Conservation (phyloP, 2,113 vertebrate genomes). For the Ranitomeya imitator region DNA sequence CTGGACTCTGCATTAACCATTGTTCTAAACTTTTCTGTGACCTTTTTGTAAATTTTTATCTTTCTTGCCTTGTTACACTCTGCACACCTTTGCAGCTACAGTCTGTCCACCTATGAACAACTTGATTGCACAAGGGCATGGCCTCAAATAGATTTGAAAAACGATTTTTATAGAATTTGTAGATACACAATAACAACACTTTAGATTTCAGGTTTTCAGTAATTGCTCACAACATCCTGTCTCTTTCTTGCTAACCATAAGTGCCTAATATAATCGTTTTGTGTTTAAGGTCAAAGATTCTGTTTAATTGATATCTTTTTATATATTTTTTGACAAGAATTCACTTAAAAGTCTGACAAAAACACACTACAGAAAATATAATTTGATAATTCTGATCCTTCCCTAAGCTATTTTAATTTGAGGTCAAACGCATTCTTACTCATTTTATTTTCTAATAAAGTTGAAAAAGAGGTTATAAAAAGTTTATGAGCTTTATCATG, state of each 20-base stretch:
- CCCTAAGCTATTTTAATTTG: conserved; percentile 44
- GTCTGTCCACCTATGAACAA: neutral
- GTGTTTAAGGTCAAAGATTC: neutral
- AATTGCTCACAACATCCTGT: neutral
- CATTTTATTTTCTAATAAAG: conserved; percentile 46
- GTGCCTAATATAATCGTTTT: neutral
- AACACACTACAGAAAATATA: conserved; percentile 21
- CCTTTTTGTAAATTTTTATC: neutral
- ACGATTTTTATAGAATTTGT: neutral
- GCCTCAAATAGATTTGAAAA: neutral
- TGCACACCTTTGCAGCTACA: neutral
- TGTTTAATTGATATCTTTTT: neutral
- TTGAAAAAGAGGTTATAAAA: conserved; percentile 17
- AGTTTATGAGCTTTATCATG: conserved; percentile 25
- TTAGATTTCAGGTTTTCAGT: neutral
- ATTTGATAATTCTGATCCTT: conserved; percentile 11
- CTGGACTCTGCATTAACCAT: neutral
- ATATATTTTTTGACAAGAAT: neutral
- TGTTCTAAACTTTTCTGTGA: neutral
- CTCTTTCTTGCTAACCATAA: neutral
- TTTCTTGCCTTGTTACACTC: neutral
- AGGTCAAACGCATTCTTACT: conserved; percentile 34
- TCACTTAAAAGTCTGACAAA: neutral
- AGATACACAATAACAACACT: neutral
- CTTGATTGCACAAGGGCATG: conserved; percentile 3